Evolutionary conservation across 2,888 invertebrate species (phyloP).

Genomic region (Amiota mariae): DNA sequence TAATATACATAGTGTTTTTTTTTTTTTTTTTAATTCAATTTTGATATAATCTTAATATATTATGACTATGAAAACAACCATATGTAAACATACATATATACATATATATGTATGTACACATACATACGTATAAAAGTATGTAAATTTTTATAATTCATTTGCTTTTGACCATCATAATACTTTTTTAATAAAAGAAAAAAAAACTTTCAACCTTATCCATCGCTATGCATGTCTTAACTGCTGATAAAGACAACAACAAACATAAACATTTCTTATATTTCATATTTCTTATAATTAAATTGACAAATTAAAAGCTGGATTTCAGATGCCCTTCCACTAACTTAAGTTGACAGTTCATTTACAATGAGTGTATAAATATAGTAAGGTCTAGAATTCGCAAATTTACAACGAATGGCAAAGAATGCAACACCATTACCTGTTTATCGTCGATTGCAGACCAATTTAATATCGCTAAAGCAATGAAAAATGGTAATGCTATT

Average conservation of each 20-base stretch:
- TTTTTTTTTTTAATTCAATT: no score
- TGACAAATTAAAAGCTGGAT: conserved; percentile 24
- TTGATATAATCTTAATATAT: no score
- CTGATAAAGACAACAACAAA: conserved; percentile 32
- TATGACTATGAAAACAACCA: no score
- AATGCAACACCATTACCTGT: background rate
- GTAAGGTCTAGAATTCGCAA: background rate
- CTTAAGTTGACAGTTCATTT: conserved; percentile 71
- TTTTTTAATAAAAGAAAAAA: no score
- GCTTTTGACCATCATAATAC: background rate
- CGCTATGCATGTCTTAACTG: no score
- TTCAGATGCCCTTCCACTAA: conserved; percentile 62
- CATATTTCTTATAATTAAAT: conserved; percentile 62
- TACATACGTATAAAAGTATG: no score
- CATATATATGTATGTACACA: no score
- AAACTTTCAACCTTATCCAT: no score
- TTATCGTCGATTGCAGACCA: background rate
- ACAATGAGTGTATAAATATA: conserved; percentile 18
- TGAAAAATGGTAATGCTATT: conserved; percentile 71
- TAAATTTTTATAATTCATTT: background rate
- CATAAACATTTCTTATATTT: conserved; percentile 16
- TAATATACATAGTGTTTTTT: no score
- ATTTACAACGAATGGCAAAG: background rate
- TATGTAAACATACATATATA: no score
- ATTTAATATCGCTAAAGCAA: conserved; percentile 40